Conservation (phyloP, 53 echinoderm and acorn worm species). For the Actinopyga echinites region DNA sequence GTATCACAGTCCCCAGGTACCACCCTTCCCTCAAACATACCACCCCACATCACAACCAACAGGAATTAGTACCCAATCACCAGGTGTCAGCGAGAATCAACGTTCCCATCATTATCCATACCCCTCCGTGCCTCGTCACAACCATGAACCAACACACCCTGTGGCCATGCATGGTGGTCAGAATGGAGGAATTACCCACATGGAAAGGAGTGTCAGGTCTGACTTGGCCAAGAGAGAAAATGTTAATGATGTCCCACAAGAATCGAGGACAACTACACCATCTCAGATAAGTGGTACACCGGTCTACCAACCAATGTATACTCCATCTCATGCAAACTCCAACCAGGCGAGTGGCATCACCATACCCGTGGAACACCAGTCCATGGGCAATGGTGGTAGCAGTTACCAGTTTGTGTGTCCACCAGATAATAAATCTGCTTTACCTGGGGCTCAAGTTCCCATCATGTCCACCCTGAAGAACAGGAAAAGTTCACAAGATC, state of each 20-base stretch:
- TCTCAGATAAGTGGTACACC: neutral
- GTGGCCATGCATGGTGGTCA: neutral
- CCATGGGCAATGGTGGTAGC: neutral
- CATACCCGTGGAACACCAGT: neutral
- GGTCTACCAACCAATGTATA: neutral
- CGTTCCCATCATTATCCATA: neutral
- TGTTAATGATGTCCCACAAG: neutral
- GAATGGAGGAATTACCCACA: neutral
- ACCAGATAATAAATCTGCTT: slow-evolving; percentile 32
- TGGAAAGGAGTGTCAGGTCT: neutral
- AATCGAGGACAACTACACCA: neutral
- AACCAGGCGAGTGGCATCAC: neutral
- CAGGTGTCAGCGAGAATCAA: no score
- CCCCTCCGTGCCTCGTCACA: neutral
- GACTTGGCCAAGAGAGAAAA: neutral
- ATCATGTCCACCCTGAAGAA: neutral
- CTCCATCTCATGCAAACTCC: neutral
- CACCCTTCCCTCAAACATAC: slow-evolving; percentile 13
- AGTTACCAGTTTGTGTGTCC: slow-evolving; percentile 20
- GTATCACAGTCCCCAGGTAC: neutral
- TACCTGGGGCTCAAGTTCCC: slow-evolving; percentile 33
- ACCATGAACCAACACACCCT: neutral
- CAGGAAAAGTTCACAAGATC: slow-evolving; percentile 17
- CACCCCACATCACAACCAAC: slow-evolving; percentile 14
- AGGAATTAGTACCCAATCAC: no score